Evolutionary conservation across 2,888 invertebrate species (phyloP).

Genomic region (Cynaeus angustus): DNA sequence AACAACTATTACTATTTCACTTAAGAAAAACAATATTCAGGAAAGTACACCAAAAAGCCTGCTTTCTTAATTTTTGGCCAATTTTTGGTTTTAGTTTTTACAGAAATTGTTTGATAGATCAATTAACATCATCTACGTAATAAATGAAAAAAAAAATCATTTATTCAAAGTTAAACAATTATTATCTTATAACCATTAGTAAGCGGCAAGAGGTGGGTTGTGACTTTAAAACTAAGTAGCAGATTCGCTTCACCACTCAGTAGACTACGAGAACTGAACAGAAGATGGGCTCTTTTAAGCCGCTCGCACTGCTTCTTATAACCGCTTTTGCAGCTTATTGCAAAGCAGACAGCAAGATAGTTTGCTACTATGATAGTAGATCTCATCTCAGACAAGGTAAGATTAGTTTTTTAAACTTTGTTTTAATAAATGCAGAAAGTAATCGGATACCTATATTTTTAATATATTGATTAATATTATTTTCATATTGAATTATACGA

Average conservation of each 20-base stretch:
- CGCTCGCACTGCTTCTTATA: conserved; percentile 49
- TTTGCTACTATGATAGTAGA: conserved; percentile 84
- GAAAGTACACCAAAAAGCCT: too few species aligned
- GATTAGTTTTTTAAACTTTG: conserved; percentile 51
- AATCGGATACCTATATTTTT: conserved; percentile 1
- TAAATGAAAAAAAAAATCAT: too few species aligned
- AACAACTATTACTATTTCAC: too few species aligned
- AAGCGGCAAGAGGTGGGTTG: conserved; percentile 14
- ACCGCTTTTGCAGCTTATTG: conserved; percentile 54
- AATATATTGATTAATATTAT: neutral
- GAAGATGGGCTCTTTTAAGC: conserved; percentile 34
- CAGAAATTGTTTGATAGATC: too few species aligned
- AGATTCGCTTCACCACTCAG: conserved; percentile 24
- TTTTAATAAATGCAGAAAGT: neutral
- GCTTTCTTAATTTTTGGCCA: too few species aligned
- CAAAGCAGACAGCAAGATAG: conserved; percentile 74
- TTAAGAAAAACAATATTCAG: too few species aligned
- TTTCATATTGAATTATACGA: too few species aligned
- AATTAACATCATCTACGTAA: too few species aligned
- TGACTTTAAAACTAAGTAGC: conserved; percentile 32
- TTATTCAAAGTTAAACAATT: too few species aligned
- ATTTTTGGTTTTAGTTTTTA: too few species aligned
- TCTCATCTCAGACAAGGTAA: conserved; percentile 82
- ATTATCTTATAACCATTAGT: conserved; percentile 34
- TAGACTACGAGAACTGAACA: conserved; percentile 18